A percentile compares a stretch with the other conserved stretches of the same genome.
Evolutionary conservation across 2,113 vertebrate species (phyloP).

Genomic region (Telmatochromis sp.): DNA sequence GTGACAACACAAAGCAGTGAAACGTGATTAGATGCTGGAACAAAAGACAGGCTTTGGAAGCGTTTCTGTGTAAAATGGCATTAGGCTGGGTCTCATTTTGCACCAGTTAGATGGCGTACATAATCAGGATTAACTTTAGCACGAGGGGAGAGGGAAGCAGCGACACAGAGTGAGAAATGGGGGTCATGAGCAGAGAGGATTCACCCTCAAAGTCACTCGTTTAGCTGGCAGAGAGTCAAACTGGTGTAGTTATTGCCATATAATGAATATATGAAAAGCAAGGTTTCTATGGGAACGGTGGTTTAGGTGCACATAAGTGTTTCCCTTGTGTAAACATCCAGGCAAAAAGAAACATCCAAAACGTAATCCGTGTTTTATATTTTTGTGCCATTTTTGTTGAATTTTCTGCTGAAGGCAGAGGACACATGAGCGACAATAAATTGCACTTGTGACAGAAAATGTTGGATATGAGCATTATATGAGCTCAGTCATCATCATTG

Average conservation of each 20-base stretch:
- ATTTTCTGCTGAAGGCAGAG: background rate
- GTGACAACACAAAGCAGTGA: conserved; percentile 39
- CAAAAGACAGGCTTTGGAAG: conserved; percentile 57
- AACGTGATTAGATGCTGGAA: conserved; percentile 48
- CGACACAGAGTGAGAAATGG: background rate
- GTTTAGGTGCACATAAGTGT: background rate
- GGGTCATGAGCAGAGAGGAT: background rate
- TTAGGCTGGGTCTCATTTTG: conserved; percentile 48
- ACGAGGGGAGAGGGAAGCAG: conserved; percentile 2
- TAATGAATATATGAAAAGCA: background rate
- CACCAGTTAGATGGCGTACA: conserved; percentile 48
- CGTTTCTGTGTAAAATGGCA: conserved; percentile 53
- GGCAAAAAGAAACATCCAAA: background rate
- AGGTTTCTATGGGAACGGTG: background rate
- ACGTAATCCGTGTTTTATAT: background rate
- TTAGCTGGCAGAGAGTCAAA: background rate
- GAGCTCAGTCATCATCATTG: background rate
- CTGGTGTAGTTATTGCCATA: background rate
- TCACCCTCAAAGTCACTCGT: background rate
- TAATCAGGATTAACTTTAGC: conserved; percentile 68
- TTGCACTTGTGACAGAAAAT: background rate
- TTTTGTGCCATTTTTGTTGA: background rate
- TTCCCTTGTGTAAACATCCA: background rate
- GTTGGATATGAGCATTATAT: background rate
- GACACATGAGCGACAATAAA: background rate